Percentiles rank a stretch among this genome's conserved stretches.
These are phyloP conservation scores for Varanus salvator DNA, from an alignment of 2,113 vertebrate species.

Conservation along the genomic window DNA sequence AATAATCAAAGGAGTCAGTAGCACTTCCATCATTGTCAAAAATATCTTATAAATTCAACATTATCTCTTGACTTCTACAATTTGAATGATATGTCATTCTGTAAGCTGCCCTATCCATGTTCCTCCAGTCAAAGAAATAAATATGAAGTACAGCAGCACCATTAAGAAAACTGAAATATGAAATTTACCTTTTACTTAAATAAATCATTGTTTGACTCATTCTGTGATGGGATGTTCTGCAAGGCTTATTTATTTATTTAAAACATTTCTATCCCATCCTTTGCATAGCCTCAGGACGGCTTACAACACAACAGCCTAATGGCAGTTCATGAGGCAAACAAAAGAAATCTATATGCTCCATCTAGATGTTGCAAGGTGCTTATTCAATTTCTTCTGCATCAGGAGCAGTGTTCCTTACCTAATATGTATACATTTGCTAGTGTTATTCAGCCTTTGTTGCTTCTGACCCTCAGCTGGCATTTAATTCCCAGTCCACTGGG, in stretches of 20 bases:
- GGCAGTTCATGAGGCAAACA: constrained; percentile 78
- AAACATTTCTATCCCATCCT: no score
- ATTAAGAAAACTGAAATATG: constrained; percentile 58
- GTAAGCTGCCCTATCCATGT: not conserved
- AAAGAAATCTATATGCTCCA: constrained; percentile 78
- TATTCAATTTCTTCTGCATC: constrained; percentile 78
- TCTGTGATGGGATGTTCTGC: constrained; percentile 79
- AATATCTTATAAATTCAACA: not conserved
- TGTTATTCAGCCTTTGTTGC: constrained; percentile 84
- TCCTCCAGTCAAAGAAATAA: constrained; percentile 21
- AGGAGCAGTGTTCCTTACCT: constrained; percentile 75
- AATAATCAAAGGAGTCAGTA: rapidly evolving
- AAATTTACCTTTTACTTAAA: constrained; percentile 77
- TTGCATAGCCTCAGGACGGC: no score
- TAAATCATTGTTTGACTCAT: constrained; percentile 78
- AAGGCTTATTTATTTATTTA: constrained; percentile 44
- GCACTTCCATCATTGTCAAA: constrained; percentile 14
- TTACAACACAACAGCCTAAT: constrained; percentile 49
- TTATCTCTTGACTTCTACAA: constrained; percentile 23
- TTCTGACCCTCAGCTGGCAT: constrained; percentile 86
- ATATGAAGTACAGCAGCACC: constrained; percentile 49
- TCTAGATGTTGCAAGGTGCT: constrained; percentile 77
- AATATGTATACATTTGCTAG: constrained; percentile 85
- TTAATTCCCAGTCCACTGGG: constrained; percentile 84
- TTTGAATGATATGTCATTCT: not conserved